These are phyloP conservation scores for Minunthozetes semirufus DNA, from an alignment of 2,888 invertebrate species.

Conservation along the genomic window DNA sequence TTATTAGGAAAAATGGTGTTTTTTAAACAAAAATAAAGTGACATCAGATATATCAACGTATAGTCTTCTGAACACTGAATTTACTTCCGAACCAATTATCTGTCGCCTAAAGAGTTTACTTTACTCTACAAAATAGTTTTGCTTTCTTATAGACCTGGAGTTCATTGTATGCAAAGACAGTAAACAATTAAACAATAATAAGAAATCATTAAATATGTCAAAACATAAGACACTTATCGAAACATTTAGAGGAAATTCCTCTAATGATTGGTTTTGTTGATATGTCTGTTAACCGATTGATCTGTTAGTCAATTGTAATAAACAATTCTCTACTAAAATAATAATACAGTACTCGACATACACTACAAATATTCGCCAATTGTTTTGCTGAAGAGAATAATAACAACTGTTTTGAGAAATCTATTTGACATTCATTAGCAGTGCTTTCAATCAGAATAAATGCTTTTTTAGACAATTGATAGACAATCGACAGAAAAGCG, in stretches of 20 bases:
- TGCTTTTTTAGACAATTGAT: neutral
- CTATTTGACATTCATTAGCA: neutral
- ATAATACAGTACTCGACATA: too few species aligned
- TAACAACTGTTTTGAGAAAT: neutral
- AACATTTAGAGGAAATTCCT: too few species aligned
- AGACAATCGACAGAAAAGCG: neutral
- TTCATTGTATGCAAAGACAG: neutral
- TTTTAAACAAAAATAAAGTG: neutral
- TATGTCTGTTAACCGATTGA: too few species aligned
- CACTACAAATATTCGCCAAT: too few species aligned
- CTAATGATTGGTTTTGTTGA: too few species aligned
- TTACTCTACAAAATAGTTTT: neutral
- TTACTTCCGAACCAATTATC: neutral
- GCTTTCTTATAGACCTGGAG: neutral
- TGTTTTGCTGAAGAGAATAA: too few species aligned
- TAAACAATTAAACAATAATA: neutral
- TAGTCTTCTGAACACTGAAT: neutral
- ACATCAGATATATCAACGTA: neutral
- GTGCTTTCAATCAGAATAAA: neutral
- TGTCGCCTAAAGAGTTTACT: neutral
- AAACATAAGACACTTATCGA: too few species aligned
- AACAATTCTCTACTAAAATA: too few species aligned
- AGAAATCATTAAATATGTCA: too few species aligned
- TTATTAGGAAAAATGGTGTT: neutral
- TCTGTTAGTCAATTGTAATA: too few species aligned